Percentiles rank a stretch among this genome's conserved stretches.
Evolutionary conservation across 2,797 vertebrate species (phyloP).

Genomic region (Mormyrus proboscirostris): DNA sequence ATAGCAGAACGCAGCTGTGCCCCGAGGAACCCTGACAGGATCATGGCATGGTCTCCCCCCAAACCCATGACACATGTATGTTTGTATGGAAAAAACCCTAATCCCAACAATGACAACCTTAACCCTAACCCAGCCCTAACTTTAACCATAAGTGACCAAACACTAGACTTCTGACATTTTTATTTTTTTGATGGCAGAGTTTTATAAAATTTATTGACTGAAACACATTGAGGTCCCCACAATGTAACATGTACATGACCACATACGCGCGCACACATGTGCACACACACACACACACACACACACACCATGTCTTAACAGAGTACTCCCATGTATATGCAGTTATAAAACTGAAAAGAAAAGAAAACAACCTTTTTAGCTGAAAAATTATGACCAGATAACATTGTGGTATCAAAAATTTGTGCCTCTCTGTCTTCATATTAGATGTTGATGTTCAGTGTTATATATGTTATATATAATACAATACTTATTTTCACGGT

Average conservation of each 20-base stretch:
- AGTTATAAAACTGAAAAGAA: not conserved
- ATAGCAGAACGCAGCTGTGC: not conserved
- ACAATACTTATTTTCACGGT: not conserved
- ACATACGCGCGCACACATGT: not conserved
- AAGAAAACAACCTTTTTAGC: not conserved
- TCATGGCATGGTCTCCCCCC: no score
- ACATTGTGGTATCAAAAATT: not conserved
- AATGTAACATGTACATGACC: not conserved
- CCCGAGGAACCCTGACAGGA: not conserved
- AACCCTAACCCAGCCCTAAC: no score
- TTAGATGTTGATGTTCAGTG: not conserved
- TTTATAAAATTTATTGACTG: no score
- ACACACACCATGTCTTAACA: not conserved
- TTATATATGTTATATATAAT: not conserved
- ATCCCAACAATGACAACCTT: no score
- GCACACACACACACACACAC: not conserved
- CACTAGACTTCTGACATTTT: no score
- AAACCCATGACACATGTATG: no score
- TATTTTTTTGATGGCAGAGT: no score
- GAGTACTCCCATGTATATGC: not conserved
- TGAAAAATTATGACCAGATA: not conserved
- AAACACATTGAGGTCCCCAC: not conserved
- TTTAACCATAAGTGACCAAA: no score
- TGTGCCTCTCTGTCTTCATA: not conserved
- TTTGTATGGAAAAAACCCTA: no score